These are phyloP conservation scores for Polia nebulosa DNA, from an alignment of 2,888 invertebrate genomes.

Conservation along the genomic window DNA sequence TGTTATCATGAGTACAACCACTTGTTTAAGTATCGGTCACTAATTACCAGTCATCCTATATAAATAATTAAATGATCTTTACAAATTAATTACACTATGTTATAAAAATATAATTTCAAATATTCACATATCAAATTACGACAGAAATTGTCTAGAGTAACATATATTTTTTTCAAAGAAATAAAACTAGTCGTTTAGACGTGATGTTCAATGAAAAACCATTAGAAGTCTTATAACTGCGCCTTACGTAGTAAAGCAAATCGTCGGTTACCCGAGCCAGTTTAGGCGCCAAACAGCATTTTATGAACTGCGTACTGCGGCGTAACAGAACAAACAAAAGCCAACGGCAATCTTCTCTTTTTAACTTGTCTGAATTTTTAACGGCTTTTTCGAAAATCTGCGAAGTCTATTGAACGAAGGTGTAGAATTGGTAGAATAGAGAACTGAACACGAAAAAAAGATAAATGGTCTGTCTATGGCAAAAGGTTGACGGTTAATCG, in stretches of 20 bases:
- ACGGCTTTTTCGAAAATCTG: constrained; percentile 10
- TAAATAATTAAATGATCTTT: too few species aligned
- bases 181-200: too few species aligned
- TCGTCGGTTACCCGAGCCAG: constrained; percentile 2
- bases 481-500: neutral
- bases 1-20: too few species aligned
- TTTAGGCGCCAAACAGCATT: constrained; percentile 22
- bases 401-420: neutral
- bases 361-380: constrained; percentile 22
- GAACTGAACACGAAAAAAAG: neutral
- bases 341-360: constrained; percentile 31
- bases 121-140: too few species aligned
- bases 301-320: constrained; percentile 49
- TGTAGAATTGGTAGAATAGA: constrained; percentile 1
- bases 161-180: too few species aligned
- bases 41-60: too few species aligned
- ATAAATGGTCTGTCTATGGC: constrained; percentile 6
- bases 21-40: too few species aligned
- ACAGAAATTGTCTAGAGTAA: too few species aligned
- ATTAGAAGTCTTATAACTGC: too few species aligned
- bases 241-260: constrained; percentile 41
- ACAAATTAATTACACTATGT: too few species aligned
- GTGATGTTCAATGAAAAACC: too few species aligned
- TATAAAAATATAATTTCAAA: too few species aligned
- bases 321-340: constrained; percentile 35